Evolutionary conservation across 2,797 vertebrate species (phyloP).

Genomic region (Sebastolobus alascanus): DNA sequence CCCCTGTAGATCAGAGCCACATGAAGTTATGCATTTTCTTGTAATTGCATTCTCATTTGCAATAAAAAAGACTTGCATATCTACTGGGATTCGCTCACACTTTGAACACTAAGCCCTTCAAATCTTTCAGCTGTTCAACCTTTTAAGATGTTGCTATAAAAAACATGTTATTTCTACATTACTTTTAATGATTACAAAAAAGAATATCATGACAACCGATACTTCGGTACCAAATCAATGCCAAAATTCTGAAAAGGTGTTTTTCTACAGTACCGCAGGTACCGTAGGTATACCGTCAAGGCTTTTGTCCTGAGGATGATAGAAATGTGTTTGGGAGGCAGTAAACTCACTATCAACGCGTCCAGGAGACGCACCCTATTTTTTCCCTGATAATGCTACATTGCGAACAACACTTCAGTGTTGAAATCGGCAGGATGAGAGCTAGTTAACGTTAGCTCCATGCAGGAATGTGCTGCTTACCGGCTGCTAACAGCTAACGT

Average conservation of each 20-base stretch:
- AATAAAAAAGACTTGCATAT: constrained; percentile 27
- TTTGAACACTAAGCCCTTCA: constrained; percentile 31
- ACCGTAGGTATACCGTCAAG: no score
- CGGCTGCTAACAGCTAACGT: no score
- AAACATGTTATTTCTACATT: constrained; percentile 46
- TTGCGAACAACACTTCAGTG: no score
- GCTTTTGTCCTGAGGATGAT: no score
- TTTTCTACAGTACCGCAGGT: not conserved
- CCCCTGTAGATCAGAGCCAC: constrained; percentile 38
- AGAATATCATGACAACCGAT: not conserved
- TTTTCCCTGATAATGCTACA: no score
- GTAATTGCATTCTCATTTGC: constrained; percentile 65
- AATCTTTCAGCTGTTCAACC: constrained; percentile 24
- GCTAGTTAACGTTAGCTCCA: no score
- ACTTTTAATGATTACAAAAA: not conserved
- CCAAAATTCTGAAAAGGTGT: not conserved
- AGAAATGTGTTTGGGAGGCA: no score
- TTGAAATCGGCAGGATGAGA: no score
- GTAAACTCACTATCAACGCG: no score
- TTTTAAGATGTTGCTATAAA: constrained; percentile 30
- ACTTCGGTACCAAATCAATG: not conserved
- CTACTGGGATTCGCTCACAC: constrained; percentile 23
- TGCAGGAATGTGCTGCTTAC: no score
- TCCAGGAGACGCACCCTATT: no score
- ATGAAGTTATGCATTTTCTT: constrained; percentile 51